A percentile compares a stretch with the other conserved stretches of the same genome.
These are phyloP conservation scores for Cydia strobilella DNA, from an alignment of 1,140 invertebrate genomes.

Conservation along the genomic window DNA sequence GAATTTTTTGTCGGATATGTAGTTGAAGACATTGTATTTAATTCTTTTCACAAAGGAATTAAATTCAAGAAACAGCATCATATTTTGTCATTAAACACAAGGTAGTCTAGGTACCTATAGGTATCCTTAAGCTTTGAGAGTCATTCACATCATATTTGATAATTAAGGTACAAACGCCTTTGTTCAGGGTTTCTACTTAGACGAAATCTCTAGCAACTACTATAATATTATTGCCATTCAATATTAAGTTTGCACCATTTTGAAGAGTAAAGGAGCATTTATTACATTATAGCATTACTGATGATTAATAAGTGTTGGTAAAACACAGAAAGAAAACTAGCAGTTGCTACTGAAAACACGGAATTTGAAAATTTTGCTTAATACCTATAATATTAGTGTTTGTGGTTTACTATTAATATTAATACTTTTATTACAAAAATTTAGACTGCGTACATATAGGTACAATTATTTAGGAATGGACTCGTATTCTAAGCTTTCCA, in stretches of 20 bases:
- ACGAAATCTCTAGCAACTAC: constrained; percentile 42
- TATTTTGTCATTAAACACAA: neutral
- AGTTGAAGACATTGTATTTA: constrained; percentile 4
- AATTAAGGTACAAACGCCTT: constrained; percentile 2
- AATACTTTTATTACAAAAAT: too few species aligned
- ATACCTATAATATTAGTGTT: too few species aligned
- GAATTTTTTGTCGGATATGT: constrained; percentile 27
- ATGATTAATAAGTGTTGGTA: too few species aligned
- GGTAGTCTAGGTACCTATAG: neutral
- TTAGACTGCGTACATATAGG: neutral
- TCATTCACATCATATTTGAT: constrained; percentile 33
- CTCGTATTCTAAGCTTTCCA: too few species aligned
- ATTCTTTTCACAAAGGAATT: neutral
- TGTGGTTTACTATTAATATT: too few species aligned
- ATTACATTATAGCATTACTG: too few species aligned
- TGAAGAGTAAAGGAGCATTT: constrained; percentile 34
- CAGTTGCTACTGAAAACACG: too few species aligned
- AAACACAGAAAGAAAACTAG: too few species aligned
- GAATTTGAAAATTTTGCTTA: too few species aligned
- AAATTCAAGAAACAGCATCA: neutral
- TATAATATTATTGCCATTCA: constrained; percentile 51
- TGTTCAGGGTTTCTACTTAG: constrained; percentile 32
- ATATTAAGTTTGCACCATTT: constrained; percentile 50
- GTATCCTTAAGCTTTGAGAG: neutral
- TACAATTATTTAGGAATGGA: too few species aligned